Evolutionary conservation across 1,140 invertebrate species (phyloP).

Genomic region (Drosophila pruinosa): DNA sequence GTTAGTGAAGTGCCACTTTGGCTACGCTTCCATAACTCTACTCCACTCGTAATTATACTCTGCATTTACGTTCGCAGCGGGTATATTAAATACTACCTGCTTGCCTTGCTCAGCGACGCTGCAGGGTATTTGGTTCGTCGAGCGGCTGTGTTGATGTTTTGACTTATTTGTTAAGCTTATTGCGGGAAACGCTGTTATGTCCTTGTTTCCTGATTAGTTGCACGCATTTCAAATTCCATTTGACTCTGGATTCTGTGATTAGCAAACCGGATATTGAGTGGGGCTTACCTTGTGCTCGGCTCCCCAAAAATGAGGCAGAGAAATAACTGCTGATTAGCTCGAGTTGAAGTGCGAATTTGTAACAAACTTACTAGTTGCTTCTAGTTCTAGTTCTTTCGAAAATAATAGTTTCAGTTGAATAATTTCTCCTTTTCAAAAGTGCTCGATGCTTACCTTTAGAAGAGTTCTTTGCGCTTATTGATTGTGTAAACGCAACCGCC

Average conservation of each 20-base stretch:
- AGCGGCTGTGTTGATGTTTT: not conserved
- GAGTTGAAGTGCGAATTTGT: too few relatives aligned
- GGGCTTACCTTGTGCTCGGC: not conserved
- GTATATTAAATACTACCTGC: not conserved
- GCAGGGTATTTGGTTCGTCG: not conserved
- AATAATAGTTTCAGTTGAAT: too few relatives aligned
- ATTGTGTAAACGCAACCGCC: not conserved
- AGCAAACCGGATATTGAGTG: slow-evolving; percentile 29
- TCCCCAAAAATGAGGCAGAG: not conserved
- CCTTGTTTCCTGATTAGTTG: slow-evolving; percentile 33
- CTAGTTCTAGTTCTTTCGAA: too few relatives aligned
- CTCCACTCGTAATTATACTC: slow-evolving; percentile 23
- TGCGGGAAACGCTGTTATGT: slow-evolving; percentile 1
- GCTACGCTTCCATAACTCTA: slow-evolving; percentile 45
- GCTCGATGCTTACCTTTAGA: not conserved
- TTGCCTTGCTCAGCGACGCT: too few relatives aligned
- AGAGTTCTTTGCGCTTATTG: too few relatives aligned
- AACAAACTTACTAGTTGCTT: too few relatives aligned
- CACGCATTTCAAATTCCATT: slow-evolving; percentile 56
- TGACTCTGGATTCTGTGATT: slow-evolving; percentile 24
- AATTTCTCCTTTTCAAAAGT: too few relatives aligned
- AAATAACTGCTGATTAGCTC: not conserved
- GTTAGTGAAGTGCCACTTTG: slow-evolving; percentile 23
- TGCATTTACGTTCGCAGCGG: not conserved
- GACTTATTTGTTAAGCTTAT: not conserved